Base-by-base conservation (phyloP, 2,113 vertebrate genomes). In the Prionailurus viverrinus region DNA sequence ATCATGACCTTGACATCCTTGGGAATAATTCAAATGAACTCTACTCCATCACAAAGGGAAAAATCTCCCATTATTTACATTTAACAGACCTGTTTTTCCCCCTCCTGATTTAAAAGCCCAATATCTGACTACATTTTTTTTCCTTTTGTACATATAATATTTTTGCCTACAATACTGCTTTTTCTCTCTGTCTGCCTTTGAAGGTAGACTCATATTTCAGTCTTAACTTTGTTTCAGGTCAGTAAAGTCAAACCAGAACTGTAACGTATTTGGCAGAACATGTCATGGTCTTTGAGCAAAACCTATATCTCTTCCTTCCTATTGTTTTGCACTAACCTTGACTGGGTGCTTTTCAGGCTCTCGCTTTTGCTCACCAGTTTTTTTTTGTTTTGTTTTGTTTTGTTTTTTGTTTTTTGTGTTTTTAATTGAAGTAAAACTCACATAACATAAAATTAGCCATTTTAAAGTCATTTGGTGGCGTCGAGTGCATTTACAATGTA, bases 11-110 rank as follows among this genome's bases (percentile, higher is more conserved):
- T 96, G 84, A 97, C 76, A 85, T 96, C 15, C 21, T 69, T 90
- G 65, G 58, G 84, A 96, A 85, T 92, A 94, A 81, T 27, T 89
- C 36, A 88, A 94, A 92, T 95, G 55, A 96, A 82, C 92, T 95
- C 80, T 95, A 81, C 61, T 91, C 31, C 65, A 15, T 68, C 25
- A 63, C 61, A 95, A 91, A 94, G 61, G 80, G 65, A 74, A 74
- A 85, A 74, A 93, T n/a, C 12, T 7, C 48, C 33, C 79, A 66
- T 89, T 69, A 95, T 92, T 96, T 96, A 93, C 25, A 78, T 90
- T 91, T 96, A 97, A 80, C 74, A 92, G 92, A 90, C 15, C 66
- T 91, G 3, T 29, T 95, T 95, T 68, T 16, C 19, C 10, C 6
- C 15, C 13, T 66, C 7, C 29, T 82, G 23, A 88, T 33, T 94